These are phyloP conservation scores for Amiota communis DNA, from an alignment of 2,888 invertebrate species.

Conservation along the genomic window DNA sequence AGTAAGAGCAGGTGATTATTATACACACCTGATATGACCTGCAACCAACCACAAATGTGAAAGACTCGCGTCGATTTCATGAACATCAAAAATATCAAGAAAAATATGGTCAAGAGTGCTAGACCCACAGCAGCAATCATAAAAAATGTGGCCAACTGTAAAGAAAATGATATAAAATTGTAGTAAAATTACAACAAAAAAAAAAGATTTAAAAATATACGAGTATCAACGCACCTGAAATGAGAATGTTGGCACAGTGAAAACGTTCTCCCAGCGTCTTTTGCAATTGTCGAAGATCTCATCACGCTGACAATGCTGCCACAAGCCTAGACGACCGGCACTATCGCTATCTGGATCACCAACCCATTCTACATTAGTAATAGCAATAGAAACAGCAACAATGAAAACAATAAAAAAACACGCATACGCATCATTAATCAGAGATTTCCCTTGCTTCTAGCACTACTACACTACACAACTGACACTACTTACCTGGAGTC, in stretches of 20 bases:
- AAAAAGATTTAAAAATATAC: no score
- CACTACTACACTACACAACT: not conserved
- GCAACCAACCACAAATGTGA: constrained; percentile 95
- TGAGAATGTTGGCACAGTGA: constrained; percentile 84
- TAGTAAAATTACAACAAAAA: not conserved
- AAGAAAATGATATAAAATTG: constrained; percentile 24
- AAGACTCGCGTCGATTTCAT: constrained; percentile 93
- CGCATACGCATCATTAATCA: constrained; percentile 21
- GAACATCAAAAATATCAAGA: constrained; percentile 93
- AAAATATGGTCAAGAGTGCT: constrained; percentile 89
- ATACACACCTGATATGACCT: constrained; percentile 90
- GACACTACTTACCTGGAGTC: constrained; percentile 79
- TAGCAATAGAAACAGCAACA: not conserved
- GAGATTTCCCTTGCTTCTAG: not conserved
- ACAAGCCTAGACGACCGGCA: constrained; percentile 93
- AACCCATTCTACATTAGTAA: constrained; percentile 80
- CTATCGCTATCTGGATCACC: constrained; percentile 88
- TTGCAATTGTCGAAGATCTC: constrained; percentile 87
- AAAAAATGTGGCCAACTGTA: constrained; percentile 85
- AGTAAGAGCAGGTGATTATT: not conserved
- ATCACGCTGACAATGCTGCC: constrained; percentile 88
- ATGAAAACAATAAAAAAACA: constrained; percentile 4
- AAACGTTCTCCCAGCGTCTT: constrained; percentile 87
- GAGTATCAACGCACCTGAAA: constrained; percentile 76
- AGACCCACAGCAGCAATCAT: constrained; percentile 89